Evolutionary conservation across 2,113 vertebrate genomes (phyloP), one percentile per base, ranked within the genome.

Genomic region (Chascanopsetta lugubris): DNA sequence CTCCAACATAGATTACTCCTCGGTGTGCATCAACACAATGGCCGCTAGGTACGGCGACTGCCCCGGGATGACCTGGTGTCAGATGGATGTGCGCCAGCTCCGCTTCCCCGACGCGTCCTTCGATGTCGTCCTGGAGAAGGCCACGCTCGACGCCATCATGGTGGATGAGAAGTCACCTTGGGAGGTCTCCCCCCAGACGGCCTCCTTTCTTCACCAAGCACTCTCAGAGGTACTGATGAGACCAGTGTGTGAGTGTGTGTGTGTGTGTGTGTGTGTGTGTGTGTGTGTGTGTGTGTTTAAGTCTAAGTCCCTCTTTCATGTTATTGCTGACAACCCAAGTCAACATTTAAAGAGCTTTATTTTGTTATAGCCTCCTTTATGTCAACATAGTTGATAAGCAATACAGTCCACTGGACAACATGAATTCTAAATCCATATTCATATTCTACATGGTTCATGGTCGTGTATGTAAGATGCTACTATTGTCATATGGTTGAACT

Each of bases 1-100:
- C 85, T 93, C 93, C 81, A 98, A 94, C 77, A 92, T 97, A 30
- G 96, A 99, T 86, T 98, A 96, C 89, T 97, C 96, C 0, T 84
- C 92, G 0, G 93, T 94, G 40, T 97, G 96, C 84, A 93, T 99
- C 70, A 74, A 83, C 1, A 83, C 90, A 67, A 96, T 97, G 96
- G 84, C 77, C 0, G 61, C 80, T 75, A 92, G 92, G 58, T 86
- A 95, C n/a, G 75, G 86, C 43, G 27, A 40, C 45, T 91, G 93
- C 48, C 82, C 87, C 0, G 75, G 68, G 17, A 93, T 99, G 91
- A 91, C 83, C 77, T 98, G 95, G 95, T 90, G 91, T 6, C 89
- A 94, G 69, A 99, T 98, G 96, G 96, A 97, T 11, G 74, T 92
- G 2, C 92, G 92, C 0, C 75, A 88, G 24, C 92, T 97, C 65